These are phyloP conservation scores for Planococcus citri DNA, from an alignment of 1,140 invertebrate genomes.

Conservation along the genomic window DNA sequence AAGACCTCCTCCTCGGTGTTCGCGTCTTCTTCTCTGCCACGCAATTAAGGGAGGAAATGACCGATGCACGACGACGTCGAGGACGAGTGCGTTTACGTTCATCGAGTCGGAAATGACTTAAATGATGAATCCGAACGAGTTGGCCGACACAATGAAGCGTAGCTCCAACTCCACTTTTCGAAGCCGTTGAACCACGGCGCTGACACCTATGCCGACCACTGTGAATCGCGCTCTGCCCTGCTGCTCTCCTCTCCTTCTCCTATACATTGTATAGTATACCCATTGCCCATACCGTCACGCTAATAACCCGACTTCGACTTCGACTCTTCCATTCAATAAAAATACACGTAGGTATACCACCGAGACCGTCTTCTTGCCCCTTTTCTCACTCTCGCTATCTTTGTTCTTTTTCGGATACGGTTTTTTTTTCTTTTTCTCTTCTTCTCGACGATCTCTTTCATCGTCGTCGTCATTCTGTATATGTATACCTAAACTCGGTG, in stretches of 20 bases:
- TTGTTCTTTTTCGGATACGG: neutral
- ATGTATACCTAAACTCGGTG: no score
- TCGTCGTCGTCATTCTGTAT: neutral
- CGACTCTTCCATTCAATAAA: slow-evolving; percentile 13
- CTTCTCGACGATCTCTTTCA: neutral
- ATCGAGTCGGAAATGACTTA: neutral
- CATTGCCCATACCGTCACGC: neutral
- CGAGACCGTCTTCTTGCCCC: neutral
- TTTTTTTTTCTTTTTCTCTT: neutral
- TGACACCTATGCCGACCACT: slow-evolving; percentile 7
- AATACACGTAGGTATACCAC: neutral
- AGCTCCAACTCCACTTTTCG: slow-evolving; percentile 14
- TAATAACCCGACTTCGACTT: slow-evolving; percentile 15
- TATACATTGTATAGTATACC: neutral
- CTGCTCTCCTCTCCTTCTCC: neutral
- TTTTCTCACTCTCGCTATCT: neutral
- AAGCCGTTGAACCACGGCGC: slow-evolving; percentile 15
- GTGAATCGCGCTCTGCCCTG: neutral
- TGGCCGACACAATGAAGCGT: slow-evolving; percentile 5
- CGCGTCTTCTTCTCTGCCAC: neutral
- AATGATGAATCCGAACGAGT: slow-evolving; percentile 13
- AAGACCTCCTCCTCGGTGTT: no score
- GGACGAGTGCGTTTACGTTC: neutral
- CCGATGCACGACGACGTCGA: neutral
- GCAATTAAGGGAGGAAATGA: slow-evolving; percentile 16